A percentile compares a stretch with the other conserved stretches of the same genome.
phyloP scores from a whole-genome alignment of 2,113 vertebrate species.

The Syngnathoides biaculeatus region DNA sequence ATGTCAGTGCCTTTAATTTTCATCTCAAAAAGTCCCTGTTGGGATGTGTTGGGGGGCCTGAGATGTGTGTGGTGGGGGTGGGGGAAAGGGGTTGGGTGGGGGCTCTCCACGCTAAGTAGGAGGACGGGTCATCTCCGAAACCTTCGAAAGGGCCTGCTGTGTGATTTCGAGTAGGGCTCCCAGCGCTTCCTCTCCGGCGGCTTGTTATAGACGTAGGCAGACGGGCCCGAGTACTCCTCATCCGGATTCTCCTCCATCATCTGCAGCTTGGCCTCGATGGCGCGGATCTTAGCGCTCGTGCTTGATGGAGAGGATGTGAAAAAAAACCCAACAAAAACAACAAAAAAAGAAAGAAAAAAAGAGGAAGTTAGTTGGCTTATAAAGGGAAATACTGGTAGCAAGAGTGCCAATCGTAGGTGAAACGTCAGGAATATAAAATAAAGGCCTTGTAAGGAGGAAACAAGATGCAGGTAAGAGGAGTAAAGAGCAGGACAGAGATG shows the following conservation, averaged over 20 bases:
- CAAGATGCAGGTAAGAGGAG: conserved; percentile 16
- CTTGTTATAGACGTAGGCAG: conserved; percentile 92
- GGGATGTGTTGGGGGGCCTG: conserved; percentile 21
- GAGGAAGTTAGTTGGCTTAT: conserved; percentile 20
- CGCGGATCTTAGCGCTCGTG: conserved; percentile 93
- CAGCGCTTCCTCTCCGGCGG: conserved; percentile 91
- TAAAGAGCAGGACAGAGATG: conserved; percentile 4
- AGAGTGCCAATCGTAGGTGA: neutral
- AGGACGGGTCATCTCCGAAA: conserved; percentile 74
- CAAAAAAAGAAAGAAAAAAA: neutral
- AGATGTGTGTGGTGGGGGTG: neutral
- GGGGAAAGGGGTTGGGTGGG: neutral
- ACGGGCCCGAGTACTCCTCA: conserved; percentile 82
- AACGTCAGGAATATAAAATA: neutral
- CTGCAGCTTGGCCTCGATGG: conserved; percentile 97
- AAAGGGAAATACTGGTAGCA: conserved; percentile 22
- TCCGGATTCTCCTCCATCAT: conserved; percentile 99
- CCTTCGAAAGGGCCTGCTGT: conserved; percentile 73
- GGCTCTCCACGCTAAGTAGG: conserved; percentile 26
- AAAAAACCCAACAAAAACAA: no score
- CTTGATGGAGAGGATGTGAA: conserved; percentile 54
- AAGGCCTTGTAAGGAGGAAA: neutral
- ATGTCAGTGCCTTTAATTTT: conserved; percentile 23
- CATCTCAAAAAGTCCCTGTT: conserved; percentile 30
- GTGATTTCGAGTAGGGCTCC: conserved; percentile 80